Conservation (phyloP, 2,113 vertebrate species). For the Australoheros scitulus region DNA sequence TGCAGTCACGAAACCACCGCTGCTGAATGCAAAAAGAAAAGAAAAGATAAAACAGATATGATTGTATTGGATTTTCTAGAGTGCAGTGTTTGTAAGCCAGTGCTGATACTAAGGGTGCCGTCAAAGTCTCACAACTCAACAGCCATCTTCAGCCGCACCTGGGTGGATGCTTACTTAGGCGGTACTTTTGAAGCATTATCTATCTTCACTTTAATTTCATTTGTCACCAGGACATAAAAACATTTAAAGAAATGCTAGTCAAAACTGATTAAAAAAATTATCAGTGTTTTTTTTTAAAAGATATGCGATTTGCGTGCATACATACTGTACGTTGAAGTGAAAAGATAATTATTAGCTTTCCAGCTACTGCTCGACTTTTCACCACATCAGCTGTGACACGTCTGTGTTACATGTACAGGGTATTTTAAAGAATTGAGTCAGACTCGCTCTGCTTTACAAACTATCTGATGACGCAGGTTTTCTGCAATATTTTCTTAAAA, state of each 20-base stretch:
- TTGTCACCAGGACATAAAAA: not conserved
- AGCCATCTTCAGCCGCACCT: not conserved
- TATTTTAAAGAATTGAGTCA: not conserved
- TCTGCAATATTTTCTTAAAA: too few species aligned
- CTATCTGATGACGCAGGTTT: not conserved
- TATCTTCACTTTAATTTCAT: not conserved
- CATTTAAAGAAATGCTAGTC: not conserved
- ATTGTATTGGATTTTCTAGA: not conserved
- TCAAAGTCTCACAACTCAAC: not conserved
- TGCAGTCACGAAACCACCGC: not conserved
- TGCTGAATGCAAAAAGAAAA: too few species aligned
- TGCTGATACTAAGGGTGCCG: not conserved
- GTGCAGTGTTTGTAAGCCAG: not conserved
- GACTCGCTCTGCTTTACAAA: not conserved
- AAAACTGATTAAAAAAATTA: not conserved
- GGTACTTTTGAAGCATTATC: not conserved
- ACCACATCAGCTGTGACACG: not conserved
- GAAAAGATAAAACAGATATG: not conserved
- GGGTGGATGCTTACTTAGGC: not conserved
- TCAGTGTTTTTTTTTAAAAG: not conserved
- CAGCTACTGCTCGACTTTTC: not conserved
- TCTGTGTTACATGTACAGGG: not conserved
- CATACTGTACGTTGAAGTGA: not conserved
- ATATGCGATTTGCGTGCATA: not conserved
- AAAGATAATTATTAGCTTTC: not conserved